phyloP scores from a whole-genome alignment of 64 coral and sea anemone species.

The Actinia equina region DNA sequence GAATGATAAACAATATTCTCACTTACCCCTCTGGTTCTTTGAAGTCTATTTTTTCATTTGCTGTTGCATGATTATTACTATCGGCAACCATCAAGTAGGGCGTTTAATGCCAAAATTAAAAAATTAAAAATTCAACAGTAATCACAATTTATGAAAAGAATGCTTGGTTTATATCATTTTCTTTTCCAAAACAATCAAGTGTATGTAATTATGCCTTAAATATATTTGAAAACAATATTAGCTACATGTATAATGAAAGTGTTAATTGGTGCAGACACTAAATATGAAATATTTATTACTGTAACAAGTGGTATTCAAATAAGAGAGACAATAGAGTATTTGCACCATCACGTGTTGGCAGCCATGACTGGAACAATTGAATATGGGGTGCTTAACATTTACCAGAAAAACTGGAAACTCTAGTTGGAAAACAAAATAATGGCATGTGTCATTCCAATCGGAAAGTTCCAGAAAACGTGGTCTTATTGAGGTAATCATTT shows the following conservation, averaged over 20 bases:
- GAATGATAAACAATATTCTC: slow-evolving; percentile 2
- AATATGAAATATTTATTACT: neutral
- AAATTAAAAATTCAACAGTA: neutral
- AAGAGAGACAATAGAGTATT: too few relatives aligned
- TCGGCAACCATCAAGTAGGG: neutral
- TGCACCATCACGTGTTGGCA: too few relatives aligned
- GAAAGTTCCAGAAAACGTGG: too few relatives aligned
- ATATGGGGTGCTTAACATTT: too few relatives aligned
- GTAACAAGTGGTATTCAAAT: too few relatives aligned
- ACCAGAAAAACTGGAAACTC: too few relatives aligned
- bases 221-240: neutral
- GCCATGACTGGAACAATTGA: too few relatives aligned
- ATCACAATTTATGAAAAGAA: neutral
- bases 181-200: neutral
- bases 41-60: slow-evolving; percentile 20
- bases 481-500: too few relatives aligned
- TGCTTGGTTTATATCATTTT: neutral
- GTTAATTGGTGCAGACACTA: neutral
- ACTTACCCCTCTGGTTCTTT: neutral
- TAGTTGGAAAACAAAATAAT: too few relatives aligned
- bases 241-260: neutral
- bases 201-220: neutral
- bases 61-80: neutral
- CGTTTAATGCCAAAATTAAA: neutral
- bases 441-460: too few relatives aligned